Percentiles rank a stretch among this genome's conserved stretches.
Conservation (phyloP, 2,797 vertebrate genomes). For the Cephalopachus bancanus region DNA sequence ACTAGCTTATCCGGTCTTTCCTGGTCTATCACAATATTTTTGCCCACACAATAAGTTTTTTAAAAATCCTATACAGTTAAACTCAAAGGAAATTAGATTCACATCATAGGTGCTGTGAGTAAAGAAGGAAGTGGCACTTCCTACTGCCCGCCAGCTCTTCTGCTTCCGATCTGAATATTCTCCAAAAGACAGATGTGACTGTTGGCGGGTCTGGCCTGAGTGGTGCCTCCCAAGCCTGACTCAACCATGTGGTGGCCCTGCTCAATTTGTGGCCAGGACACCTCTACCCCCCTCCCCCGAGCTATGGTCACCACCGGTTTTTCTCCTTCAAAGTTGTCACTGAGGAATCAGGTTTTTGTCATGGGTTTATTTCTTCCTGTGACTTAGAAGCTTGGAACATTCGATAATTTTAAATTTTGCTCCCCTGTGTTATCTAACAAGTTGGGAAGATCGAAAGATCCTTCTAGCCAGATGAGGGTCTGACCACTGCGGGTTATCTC, state of each 20-base stretch:
- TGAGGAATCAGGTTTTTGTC: neutral
- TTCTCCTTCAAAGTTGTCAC: neutral
- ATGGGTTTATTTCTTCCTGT: neutral
- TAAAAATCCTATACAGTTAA: neutral
- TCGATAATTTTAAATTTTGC: neutral
- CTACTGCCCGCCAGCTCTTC: neutral
- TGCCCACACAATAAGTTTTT: neutral
- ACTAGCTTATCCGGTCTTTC: too few relatives aligned
- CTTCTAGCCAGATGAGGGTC: neutral
- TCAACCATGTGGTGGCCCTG: neutral
- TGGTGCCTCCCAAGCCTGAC: neutral
- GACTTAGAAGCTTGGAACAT: neutral
- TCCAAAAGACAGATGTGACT: neutral
- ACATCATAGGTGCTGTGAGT: neutral
- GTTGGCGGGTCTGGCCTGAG: neutral
- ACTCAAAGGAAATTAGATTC: slow-evolving; percentile 24
- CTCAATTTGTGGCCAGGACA: neutral
- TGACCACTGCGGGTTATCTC: neutral
- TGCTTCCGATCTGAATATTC: slow-evolving; percentile 13
- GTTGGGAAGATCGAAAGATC: slow-evolving; percentile 3
- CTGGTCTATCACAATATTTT: neutral
- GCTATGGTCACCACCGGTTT: neutral
- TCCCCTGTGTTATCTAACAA: slow-evolving; percentile 14
- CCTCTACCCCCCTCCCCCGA: neutral
- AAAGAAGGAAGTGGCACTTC: neutral